Conservation (phyloP, 1,140 invertebrate species). For the Heliconius eleuchia region DNA sequence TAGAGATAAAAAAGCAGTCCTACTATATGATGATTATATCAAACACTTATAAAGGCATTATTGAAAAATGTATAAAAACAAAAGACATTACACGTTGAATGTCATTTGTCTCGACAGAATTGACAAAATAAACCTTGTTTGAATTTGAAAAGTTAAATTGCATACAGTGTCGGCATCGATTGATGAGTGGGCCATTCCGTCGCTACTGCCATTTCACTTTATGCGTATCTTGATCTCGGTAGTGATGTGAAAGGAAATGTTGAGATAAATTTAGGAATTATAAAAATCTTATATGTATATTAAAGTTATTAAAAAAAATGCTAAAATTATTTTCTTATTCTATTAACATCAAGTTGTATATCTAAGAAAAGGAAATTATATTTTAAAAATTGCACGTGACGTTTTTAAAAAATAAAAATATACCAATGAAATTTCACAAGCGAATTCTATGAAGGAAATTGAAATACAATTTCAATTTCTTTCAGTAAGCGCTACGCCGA, state of each 20-base stretch:
- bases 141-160: slow-evolving; percentile 11
- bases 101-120: not conserved
- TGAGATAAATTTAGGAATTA: not conserved
- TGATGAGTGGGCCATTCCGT: not conserved
- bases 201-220: not conserved
- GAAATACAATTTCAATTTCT: not conserved
- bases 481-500: not conserved
- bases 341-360: too few relatives aligned
- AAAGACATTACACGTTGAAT: not conserved
- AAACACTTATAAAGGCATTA: not conserved
- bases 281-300: not conserved
- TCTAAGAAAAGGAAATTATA: not conserved
- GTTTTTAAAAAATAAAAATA: not conserved
- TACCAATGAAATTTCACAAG: not conserved
- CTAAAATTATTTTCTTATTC: not conserved
- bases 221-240: not conserved
- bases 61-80: not conserved
- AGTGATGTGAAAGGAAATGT: not conserved
- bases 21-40: not conserved
- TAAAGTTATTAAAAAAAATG: not conserved
- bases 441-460: not conserved
- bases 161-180: not conserved
- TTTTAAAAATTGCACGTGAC: not conserved
- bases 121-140: slow-evolving; percentile 5
- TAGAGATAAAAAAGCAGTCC: not conserved